A percentile compares a stretch with the other conserved stretches of the same genome.
Evolutionary conservation across 2,113 vertebrate genomes (phyloP).

Genomic region (Tetrax tetrax): DNA sequence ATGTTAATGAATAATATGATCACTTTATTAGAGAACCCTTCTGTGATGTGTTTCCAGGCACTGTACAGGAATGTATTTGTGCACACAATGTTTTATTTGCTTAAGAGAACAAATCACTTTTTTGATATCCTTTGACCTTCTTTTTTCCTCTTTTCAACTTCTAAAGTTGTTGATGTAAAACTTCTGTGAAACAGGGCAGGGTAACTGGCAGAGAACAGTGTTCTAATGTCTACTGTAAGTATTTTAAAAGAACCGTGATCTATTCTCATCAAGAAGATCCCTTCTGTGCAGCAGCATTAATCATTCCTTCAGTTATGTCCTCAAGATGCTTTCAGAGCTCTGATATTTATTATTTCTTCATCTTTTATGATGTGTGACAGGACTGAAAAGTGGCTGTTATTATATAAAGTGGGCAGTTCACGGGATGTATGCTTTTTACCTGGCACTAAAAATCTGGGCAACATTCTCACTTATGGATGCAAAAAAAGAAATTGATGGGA

Average conservation of each 20-base stretch:
- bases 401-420: neutral
- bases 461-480: neutral
- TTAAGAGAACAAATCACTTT: slow-evolving; percentile 15
- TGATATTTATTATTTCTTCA: neutral
- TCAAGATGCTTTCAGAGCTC: neutral
- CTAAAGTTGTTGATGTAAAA: neutral
- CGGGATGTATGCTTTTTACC: neutral
- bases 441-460: neutral
- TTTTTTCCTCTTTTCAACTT: neutral
- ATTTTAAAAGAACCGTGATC: neutral
- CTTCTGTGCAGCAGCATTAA: neutral
- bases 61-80: slow-evolving; percentile 52
- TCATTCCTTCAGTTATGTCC: neutral
- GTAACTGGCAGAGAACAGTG: neutral
- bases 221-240: neutral
- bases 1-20: slow-evolving; percentile 69
- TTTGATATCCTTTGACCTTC: slow-evolving; percentile 37
- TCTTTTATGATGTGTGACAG: neutral
- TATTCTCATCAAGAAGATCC: neutral
- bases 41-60: slow-evolving; percentile 59
- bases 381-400: neutral
- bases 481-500: neutral
- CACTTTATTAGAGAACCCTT: slow-evolving; percentile 42
- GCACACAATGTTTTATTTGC: slow-evolving; percentile 21
- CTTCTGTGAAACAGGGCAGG: neutral